A percentile compares a stretch with the other conserved stretches of the same genome.
phyloP scores from a whole-genome alignment of 2,888 invertebrate species.

The Xylota segnis region DNA sequence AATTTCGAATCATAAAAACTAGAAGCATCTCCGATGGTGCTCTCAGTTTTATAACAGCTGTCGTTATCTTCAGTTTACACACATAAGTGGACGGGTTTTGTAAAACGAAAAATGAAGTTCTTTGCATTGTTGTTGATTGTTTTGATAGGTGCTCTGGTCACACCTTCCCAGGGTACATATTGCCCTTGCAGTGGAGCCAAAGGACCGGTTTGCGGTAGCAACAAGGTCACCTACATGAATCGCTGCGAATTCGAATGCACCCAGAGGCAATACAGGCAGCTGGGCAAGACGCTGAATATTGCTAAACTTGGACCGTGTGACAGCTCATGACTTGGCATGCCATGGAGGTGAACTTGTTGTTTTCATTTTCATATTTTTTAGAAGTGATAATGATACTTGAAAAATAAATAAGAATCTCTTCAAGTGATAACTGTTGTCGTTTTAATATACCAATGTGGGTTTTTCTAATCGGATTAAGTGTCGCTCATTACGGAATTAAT shows the following conservation, averaged over 20 bases:
- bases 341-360: slow-evolving; percentile 32
- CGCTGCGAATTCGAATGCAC: slow-evolving; percentile 98
- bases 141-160: slow-evolving; percentile 72
- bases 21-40: background rate
- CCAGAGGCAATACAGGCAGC: slow-evolving; percentile 80
- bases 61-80: slow-evolving; percentile 49
- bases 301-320: slow-evolving; percentile 79
- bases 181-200: slow-evolving; percentile 92
- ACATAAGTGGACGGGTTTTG: background rate
- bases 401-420: slow-evolving; percentile 29
- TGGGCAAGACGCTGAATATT: slow-evolving; percentile 80
- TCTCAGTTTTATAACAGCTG: slow-evolving; percentile 56
- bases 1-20: slow-evolving; percentile 28
- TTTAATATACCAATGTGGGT: background rate
- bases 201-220: slow-evolving; percentile 95
- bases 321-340: slow-evolving; percentile 40
- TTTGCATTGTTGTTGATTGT: slow-evolving; percentile 77
- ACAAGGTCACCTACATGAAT: slow-evolving; percentile 96
- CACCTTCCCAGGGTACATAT: slow-evolving; percentile 82
- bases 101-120: slow-evolving; percentile 79
- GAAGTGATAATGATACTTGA: slow-evolving; percentile 12
- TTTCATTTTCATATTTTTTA: slow-evolving; percentile 1
- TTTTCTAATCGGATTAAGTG: background rate
- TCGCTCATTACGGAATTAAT: background rate
- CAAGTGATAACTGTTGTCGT: slow-evolving; percentile 15